Base-by-base conservation (phyloP, 1,140 invertebrate genomes). In the Drosophila repletoides region DNA sequence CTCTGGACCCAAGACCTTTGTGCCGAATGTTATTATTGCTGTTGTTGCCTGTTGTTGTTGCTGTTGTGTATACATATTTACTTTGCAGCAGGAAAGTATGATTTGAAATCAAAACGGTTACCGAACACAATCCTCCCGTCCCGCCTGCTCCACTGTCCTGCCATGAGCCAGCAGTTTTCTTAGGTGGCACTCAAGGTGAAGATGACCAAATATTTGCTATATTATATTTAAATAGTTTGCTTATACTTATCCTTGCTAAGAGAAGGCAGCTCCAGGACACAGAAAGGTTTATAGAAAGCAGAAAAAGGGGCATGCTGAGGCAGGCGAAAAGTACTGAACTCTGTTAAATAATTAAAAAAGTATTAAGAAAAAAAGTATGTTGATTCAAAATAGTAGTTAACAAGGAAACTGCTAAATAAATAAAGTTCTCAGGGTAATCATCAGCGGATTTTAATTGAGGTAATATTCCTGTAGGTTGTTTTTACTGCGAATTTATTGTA, bases 1-100 rank as follows among this genome's bases (percentile, higher is more conserved):
- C 73, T 53, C 48, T 58, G 73, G 63, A 72, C 79, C 79, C 66
- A 55, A 71, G 69, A 55, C 56, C 64, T 73, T 63, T 58, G 51
- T 58, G 56, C 59, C 65, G 53, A 67, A 64, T 72, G 64, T 72
- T 67, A 61, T 67, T 72, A 48, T 69, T 61, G 48, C 15, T 14
- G n/a, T 31, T 9, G 12, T 22, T 21, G 49, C 6, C n/a, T 31
- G 33, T 68, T 77, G 72, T 73, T 21, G 29, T 31, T 34, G 22
- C 14, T 46, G 43, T 3, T 38, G 58, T 58, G 43, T 45, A 51
- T 28, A 51, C 41, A 45, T 51, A 61, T 61, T 61, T 67, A 34
- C 46, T 52, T 61, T 43, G 40, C 46, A 41, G 41, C 46, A 61
- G 63, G 29, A 63, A 68, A 53, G 41, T 55, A 38, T 22, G 40